These are phyloP conservation scores for Psittacula echo DNA, from an alignment of 2,797 vertebrate genomes.

Conservation along the genomic window DNA sequence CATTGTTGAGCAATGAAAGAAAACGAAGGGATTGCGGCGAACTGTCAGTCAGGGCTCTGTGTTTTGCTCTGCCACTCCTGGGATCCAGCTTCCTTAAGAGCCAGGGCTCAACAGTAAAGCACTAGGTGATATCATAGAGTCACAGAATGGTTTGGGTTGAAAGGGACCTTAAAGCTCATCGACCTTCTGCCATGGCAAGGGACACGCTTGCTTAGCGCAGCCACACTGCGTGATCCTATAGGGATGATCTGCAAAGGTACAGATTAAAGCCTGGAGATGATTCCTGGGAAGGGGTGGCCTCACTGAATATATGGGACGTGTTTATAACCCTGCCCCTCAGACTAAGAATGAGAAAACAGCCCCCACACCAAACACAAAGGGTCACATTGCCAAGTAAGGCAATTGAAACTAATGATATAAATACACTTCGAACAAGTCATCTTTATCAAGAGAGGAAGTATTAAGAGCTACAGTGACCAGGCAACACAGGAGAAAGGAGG, in stretches of 20 bases:
- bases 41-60: background rate
- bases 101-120: background rate
- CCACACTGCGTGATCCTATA: background rate
- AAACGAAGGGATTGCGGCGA: rapidly evolving
- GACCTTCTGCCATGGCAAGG: background rate
- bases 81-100: background rate
- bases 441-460: constrained; percentile 61
- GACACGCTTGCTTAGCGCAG: background rate
- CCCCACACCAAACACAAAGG: background rate
- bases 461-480: constrained; percentile 43
- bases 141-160: background rate
- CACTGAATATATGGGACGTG: background rate
- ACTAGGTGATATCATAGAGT: background rate
- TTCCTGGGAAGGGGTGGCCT: background rate
- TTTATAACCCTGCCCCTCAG: background rate
- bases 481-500: constrained; percentile 17
- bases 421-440: constrained; percentile 46
- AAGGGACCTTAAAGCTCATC: background rate
- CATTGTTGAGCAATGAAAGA: background rate
- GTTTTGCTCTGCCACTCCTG: background rate
- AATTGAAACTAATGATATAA: constrained; percentile 48
- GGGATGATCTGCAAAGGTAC: background rate
- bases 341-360: background rate
- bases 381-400: constrained; percentile 30
- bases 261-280: background rate